Conservation (phyloP, 2,113 vertebrate genomes). For the Elgaria multicarinata region DNA sequence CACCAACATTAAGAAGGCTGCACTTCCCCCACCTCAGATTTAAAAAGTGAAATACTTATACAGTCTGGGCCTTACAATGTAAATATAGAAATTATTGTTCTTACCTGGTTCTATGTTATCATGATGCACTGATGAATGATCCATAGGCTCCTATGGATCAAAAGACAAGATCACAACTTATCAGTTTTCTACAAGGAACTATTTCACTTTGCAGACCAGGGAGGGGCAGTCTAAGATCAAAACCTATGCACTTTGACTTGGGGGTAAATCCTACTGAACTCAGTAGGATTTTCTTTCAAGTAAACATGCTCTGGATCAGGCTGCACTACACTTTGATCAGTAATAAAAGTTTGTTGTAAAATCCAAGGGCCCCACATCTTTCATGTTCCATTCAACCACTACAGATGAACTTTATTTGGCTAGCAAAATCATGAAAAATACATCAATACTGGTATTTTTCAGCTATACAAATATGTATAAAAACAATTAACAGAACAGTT, state of each 20-base stretch:
- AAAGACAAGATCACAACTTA: slow-evolving; percentile 10
- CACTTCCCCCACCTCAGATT: too few species aligned
- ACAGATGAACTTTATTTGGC: neutral
- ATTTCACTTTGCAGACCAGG: neutral
- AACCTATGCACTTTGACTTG: neutral
- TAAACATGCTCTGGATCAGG: neutral
- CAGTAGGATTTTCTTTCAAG: neutral
- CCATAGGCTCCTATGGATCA: slow-evolving; percentile 86
- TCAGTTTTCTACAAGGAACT: slow-evolving; percentile 8
- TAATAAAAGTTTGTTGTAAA: neutral
- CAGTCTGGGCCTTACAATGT: neutral
- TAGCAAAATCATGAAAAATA: slow-evolving; percentile 9
- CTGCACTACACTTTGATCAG: neutral
- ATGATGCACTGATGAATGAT: slow-evolving; percentile 78
- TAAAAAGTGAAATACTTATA: too few species aligned
- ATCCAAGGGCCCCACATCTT: neutral
- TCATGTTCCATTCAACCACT: neutral
- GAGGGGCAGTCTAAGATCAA: neutral
- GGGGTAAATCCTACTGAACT: neutral
- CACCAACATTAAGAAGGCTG: too few species aligned
- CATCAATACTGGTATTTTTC: slow-evolving; percentile 1
- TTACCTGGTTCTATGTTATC: slow-evolving; percentile 89
- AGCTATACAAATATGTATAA: neutral
- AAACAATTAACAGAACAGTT: neutral
- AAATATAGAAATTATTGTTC: neutral